A percentile compares a stretch with the other conserved stretches of the same genome.
phyloP scores from a whole-genome alignment of 2,113 vertebrate species.

The Bos taurus region DNA sequence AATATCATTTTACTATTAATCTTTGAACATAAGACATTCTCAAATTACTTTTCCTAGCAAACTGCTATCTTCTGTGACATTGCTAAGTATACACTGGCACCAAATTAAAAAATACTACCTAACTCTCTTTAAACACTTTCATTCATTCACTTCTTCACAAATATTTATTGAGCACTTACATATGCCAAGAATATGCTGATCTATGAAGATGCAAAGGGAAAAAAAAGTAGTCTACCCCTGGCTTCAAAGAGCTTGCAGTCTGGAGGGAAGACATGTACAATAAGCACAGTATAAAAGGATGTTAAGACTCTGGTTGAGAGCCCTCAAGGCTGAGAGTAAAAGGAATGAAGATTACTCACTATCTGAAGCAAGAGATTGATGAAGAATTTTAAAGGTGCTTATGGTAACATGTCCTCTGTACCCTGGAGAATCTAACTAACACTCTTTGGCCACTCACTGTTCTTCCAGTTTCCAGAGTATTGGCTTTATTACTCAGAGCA shows the following conservation, averaged over 20 bases:
- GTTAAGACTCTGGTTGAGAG: background rate
- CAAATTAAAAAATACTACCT: background rate
- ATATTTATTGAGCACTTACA: background rate
- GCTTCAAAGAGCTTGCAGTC: background rate
- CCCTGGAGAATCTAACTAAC: background rate
- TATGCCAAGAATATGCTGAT: background rate
- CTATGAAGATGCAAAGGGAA: background rate
- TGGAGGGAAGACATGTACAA: background rate
- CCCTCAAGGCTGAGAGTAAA: background rate
- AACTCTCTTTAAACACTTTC: background rate
- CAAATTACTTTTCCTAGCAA: slow-evolving; percentile 48
- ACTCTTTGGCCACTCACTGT: rapidly evolving
- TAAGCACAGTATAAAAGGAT: background rate
- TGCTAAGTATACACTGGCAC: background rate
- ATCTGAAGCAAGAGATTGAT: background rate
- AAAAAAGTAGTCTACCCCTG: rapidly evolving
- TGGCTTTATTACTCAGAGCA: background rate
- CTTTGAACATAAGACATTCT: slow-evolving; percentile 58
- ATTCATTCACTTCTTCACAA: background rate
- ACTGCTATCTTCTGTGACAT: background rate
- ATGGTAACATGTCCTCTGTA: rapidly evolving
- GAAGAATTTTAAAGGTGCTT: background rate
- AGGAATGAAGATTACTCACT: background rate
- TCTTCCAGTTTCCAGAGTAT: background rate
- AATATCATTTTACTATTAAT: slow-evolving; percentile 70